Base-by-base conservation (phyloP, 2,797 vertebrate genomes). In the Myotis planiceps region DNA sequence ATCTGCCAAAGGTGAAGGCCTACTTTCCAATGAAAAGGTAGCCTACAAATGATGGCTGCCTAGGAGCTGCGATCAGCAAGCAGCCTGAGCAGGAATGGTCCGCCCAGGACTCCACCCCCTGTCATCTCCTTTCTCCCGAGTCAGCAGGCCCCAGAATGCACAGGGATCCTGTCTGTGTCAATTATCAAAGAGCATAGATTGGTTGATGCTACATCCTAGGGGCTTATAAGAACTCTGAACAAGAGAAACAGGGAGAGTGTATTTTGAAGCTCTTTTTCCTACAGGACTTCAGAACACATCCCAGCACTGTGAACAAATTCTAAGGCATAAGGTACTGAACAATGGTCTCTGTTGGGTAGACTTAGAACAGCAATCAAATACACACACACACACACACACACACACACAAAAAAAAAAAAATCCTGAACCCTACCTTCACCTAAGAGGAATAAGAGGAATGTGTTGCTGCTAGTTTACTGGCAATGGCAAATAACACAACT, bases 71-170 rank as follows among this genome's bases (percentile, higher is more conserved):
- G 87, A 95, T 92, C 74, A 53, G 82, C 92, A 90, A 4, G n/a
- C 68, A 71, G 68, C 39, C 51, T 51, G 60, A 79, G 89, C 72
- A 9, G 4, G 12, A 93, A 88, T 0, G 1, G 51, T 71, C 84
- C 0, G 5, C 89, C 96, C 88, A 95, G 93, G 95, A 97, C 80
- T 83, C 92, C 27, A 3, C 76, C 78, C 81, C 79, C 92, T 92
- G 60, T 92, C 53, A 88, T 89, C 49, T 75, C 85, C 74, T 96
- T 94, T 98, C 75, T 96, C 80, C 92, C 27, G 49, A 84, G 79
- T 94, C 96, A 97, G 96, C 96, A 80, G 95, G 97, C 53, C 95
- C 92, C 51, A 71, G 90, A 92, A 83, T 9, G 27, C 91, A 82
- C 18, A 95, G 91, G 39, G 80, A 89, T 88, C 47, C 65, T 96